A percentile compares a stretch with the other conserved stretches of the same genome.
phyloP scores from a whole-genome alignment of 2,113 vertebrate genomes.

The Sorex araneus region DNA sequence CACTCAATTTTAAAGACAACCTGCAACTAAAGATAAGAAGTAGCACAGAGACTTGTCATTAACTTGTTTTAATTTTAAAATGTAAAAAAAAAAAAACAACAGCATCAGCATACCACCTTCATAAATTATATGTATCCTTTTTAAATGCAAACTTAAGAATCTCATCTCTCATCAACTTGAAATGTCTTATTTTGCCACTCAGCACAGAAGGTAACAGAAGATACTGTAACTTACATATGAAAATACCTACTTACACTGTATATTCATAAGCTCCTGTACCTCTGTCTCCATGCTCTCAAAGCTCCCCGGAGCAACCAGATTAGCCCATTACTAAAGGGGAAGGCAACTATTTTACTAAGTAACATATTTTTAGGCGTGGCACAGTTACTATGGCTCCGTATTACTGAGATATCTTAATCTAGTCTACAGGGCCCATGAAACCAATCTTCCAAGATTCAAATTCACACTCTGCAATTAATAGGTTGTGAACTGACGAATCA shows the following conservation, averaged over 20 bases:
- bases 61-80: constrained; percentile 71
- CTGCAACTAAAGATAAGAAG: constrained; percentile 36
- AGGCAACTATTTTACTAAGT: no score
- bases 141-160: constrained; percentile 61
- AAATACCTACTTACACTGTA: not conserved
- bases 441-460: constrained; percentile 48
- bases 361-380: no score
- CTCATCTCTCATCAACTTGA: not conserved
- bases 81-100: constrained; percentile 26
- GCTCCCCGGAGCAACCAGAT: not conserved
- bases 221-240: constrained; percentile 16
- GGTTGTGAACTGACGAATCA: not conserved
- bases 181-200: constrained; percentile 39
- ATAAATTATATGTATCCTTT: constrained; percentile 52
- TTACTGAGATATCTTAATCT: not conserved
- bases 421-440: constrained; percentile 8
- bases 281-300: constrained; percentile 43
- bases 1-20: not conserved
- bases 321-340: not conserved
- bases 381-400: not conserved
- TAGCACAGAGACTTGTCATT: constrained; percentile 37
- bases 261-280: not conserved
- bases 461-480: constrained; percentile 6
- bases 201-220: constrained; percentile 35
- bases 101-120: constrained; percentile 19